Conservation (phyloP, 2,113 vertebrate genomes). For the Nothocercus julius region DNA sequence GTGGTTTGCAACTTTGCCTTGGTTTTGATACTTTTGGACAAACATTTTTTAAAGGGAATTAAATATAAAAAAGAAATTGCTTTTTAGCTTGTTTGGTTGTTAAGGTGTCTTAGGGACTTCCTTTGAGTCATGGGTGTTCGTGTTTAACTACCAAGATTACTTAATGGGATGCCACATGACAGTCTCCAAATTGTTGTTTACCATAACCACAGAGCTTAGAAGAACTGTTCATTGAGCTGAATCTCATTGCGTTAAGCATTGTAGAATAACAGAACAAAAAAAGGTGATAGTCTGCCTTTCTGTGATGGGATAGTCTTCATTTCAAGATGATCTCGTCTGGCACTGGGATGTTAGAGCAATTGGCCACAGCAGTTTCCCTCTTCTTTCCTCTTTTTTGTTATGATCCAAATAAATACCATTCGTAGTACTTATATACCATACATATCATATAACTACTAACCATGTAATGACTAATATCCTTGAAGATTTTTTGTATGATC, state of each 20-base stretch:
- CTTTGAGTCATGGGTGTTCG: conserved; percentile 12
- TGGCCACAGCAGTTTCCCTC: neutral
- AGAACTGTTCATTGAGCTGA: neutral
- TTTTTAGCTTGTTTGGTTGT: neutral
- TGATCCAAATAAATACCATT: neutral
- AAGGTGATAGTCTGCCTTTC: neutral
- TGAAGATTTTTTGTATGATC: neutral
- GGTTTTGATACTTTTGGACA: neutral
- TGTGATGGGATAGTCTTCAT: neutral
- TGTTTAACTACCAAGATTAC: neutral
- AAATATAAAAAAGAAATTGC: neutral
- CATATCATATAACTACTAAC: neutral
- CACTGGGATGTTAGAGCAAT: neutral
- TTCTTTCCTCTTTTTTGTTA: neutral
- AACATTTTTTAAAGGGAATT: neutral
- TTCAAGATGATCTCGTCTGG: neutral
- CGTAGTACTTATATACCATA: neutral
- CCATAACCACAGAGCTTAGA: neutral
- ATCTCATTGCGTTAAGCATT: neutral
- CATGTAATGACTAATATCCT: neutral
- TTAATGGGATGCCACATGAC: neutral
- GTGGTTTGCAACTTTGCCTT: neutral
- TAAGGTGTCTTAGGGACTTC: neutral
- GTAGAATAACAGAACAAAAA: neutral
- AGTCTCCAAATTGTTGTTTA: conserved; percentile 9